Conservation (phyloP, 2,797 vertebrate genomes). For the Epinephelus awoara region DNA sequence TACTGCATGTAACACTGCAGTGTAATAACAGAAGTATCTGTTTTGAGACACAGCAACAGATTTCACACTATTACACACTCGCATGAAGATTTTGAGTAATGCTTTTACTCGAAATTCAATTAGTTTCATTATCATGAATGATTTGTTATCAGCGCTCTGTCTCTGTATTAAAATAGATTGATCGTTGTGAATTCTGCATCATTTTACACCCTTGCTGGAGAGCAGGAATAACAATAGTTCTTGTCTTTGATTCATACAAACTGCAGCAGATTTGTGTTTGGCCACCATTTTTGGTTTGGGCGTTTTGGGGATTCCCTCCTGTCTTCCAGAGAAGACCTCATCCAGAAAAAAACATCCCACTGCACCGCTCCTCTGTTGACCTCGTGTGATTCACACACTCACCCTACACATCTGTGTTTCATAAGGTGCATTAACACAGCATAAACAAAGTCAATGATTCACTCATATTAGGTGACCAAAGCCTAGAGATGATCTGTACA, state of each 20-base stretch:
- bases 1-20: no score
- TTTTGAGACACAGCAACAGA: no score
- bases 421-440: constrained; percentile 14
- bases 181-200: no score
- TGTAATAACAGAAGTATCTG: no score
- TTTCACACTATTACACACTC: no score
- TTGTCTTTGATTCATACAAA: constrained; percentile 17
- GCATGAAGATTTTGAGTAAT: no score
- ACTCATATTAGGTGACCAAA: neutral
- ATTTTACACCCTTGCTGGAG: neutral
- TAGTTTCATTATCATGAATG: no score
- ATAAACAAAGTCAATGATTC: constrained; percentile 21
- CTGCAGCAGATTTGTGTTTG: constrained; percentile 15
- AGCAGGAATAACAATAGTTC: neutral
- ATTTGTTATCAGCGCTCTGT: no score
- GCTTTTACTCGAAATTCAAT: no score
- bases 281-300: constrained; percentile 13
- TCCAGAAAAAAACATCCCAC: constrained; percentile 24
- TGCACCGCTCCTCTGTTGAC: constrained; percentile 33
- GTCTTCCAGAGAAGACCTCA: constrained; percentile 21
- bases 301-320: constrained; percentile 55
- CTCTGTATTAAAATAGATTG: no score
- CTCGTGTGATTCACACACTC: constrained; percentile 23
- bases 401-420: constrained; percentile 42
- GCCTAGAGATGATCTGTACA: neutral